Conservation (phyloP, 2,888 invertebrate genomes). For the Xestia ashworthii region DNA sequence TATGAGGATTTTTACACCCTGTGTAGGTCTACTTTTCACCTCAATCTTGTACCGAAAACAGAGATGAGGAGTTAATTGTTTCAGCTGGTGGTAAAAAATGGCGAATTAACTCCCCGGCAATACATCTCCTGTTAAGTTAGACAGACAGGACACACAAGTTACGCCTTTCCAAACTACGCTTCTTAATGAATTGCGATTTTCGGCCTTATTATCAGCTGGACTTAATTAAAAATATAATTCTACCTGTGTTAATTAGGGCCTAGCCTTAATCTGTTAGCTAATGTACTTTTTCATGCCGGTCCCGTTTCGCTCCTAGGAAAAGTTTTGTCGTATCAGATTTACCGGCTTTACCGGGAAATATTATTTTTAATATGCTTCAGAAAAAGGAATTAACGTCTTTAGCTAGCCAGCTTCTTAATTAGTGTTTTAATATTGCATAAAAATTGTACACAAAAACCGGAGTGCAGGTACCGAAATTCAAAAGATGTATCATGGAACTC, state of each 20-base stretch:
- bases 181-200: background rate
- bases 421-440: constrained; percentile 19
- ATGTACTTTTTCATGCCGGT: constrained; percentile 56
- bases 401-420: constrained; percentile 35
- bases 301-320: constrained; percentile 39
- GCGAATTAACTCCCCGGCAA: background rate
- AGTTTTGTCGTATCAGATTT: constrained; percentile 63
- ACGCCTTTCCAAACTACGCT: background rate
- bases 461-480: background rate
- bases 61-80: background rate
- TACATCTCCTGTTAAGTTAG: background rate
- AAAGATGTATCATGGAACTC: background rate
- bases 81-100: background rate
- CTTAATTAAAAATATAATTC: constrained; percentile 57
- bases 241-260: constrained; percentile 61
- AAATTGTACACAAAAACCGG: background rate
- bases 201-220: constrained; percentile 4
- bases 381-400: constrained; percentile 46
- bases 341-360: constrained; percentile 50
- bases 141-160: background rate
- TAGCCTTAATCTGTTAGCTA: constrained; percentile 55
- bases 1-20: too few species aligned
- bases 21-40: background rate
- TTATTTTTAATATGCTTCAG: constrained; percentile 51
- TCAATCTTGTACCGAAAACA: background rate